Percentiles rank a stretch among this genome's conserved stretches.
Conservation (phyloP, 2,888 invertebrate species). For the Tenthredo mesomela region DNA sequence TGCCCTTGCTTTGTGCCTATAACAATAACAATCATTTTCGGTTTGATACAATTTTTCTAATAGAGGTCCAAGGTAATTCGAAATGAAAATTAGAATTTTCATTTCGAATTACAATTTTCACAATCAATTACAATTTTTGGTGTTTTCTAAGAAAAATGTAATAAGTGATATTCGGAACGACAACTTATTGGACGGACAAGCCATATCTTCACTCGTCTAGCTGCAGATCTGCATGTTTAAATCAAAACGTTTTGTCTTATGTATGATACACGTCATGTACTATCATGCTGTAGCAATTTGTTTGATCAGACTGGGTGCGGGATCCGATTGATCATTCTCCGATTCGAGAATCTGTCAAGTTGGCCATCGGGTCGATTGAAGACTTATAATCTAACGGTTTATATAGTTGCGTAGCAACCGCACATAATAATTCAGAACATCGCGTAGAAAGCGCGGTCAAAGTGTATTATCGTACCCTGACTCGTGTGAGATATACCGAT, state of each 20-base stretch:
- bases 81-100: neutral
- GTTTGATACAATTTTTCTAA: neutral
- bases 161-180: neutral
- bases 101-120: neutral
- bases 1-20: neutral
- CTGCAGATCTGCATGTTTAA: neutral
- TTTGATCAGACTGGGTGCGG: slow-evolving; percentile 29
- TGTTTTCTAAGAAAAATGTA: neutral
- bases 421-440: slow-evolving; percentile 27
- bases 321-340: slow-evolving; percentile 26
- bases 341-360: slow-evolving; percentile 32
- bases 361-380: slow-evolving; percentile 11
- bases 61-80: neutral
- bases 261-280: slow-evolving; percentile 32
- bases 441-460: slow-evolving; percentile 32
- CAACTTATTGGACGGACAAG: neutral
- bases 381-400: slow-evolving; percentile 24
- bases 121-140: neutral
- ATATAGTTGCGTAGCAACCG: neutral
- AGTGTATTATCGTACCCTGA: slow-evolving; percentile 3
- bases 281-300: slow-evolving; percentile 15
- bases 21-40: neutral
- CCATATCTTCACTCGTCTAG: neutral
- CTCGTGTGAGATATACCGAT: slow-evolving; percentile 38
- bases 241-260: slow-evolving; percentile 35